Evolutionary conservation across 2,113 vertebrate genomes (phyloP), one percentile per base, ranked within the genome.

Genomic region (Caranx melampygus): DNA sequence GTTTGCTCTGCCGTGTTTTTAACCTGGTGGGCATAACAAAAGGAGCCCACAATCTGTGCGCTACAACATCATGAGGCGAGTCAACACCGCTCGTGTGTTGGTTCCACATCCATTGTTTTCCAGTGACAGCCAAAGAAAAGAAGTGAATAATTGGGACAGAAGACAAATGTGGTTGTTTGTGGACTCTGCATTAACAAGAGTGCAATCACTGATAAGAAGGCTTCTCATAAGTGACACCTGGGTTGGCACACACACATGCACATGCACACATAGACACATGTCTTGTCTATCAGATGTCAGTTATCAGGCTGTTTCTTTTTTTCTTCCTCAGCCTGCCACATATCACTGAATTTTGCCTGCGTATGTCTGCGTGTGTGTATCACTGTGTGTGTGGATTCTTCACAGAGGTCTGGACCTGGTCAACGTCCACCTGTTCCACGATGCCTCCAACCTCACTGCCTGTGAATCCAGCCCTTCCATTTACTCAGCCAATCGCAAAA

Each of bases 361-460:
- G 34, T 75, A 11, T 54, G 34, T 66, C 21, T 34, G 31, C 74
- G 51, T 74, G 51, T 68, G 58, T 52, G 18, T 64, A 37, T 74
- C 18, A 51, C 21, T 18, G n/a, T 71, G 34, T 72, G 31, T 37
- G 34, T 77, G 59, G 77, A 49, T 70, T 82, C 31, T 37, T 59
- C 26, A 21, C 91, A 96, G 95, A 88, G 93, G 88, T 42, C 83
- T 96, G 42, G 95, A 96, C 82, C 89, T 96, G 82, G 95, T 96
- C 78, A 96, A 96, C 34, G 88, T 96, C 75, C 96, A 96, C 79
- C 93, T 96, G 63, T 96, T 96, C 88, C 96, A 96, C 6, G 96
- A 96, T 87, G 95, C 95, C 83, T 96, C 95, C 65, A 96, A 96
- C 89, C 93, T 96, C 83, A 89, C 95, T 63, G 95, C 96, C 85